Base-by-base conservation (phyloP, 2,113 vertebrate genomes). In the Scolopax mira region DNA sequence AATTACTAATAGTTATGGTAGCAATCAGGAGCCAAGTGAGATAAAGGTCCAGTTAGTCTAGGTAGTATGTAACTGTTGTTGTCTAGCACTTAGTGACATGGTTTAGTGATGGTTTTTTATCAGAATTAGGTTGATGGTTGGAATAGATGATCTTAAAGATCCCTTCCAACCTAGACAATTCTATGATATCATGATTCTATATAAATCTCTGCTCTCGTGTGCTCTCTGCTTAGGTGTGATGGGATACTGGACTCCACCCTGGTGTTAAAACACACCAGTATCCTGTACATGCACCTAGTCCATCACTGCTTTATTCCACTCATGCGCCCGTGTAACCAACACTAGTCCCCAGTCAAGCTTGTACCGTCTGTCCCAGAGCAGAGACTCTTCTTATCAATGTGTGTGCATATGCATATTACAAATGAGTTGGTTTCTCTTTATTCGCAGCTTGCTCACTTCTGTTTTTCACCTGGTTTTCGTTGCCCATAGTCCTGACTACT, bases 381-480 rank as follows among this genome's bases (percentile, higher is more conserved):
- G 39, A 72, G n/a, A 57, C 31, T 85, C 13, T 88, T 71, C 48
- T 79, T 84, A 72, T 17, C 58, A 9, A 3, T 37, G 14, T 62
- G 28, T 85, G 23, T 66, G 18, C 11, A 28, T 48, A 42, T 2
- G n/a, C 57, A 11, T 83, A 8, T 64, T 90, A 77, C 88, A 44
- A 65, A 91, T 86, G 70, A 27, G 52, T 87, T 94, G 31, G 85
- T 90, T 90, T 82, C n/a, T 65, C 87, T 75, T 52, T 75, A 8
- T 92, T 86, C 71, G 85, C 31, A 88, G 28, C 42, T 90, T 55
- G 52, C 79, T 96, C 75, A 54, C 78, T 94, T 97, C 90, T 96
- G 66, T 1, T 96, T 97, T 97, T 88, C 84, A 79, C 77, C 67
- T 85, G 22, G 9, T 92, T 97, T 96, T 93, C 69, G 96, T 87